Evolutionary conservation across 2,113 vertebrate species (phyloP).

Genomic region (Mus spicilegus): DNA sequence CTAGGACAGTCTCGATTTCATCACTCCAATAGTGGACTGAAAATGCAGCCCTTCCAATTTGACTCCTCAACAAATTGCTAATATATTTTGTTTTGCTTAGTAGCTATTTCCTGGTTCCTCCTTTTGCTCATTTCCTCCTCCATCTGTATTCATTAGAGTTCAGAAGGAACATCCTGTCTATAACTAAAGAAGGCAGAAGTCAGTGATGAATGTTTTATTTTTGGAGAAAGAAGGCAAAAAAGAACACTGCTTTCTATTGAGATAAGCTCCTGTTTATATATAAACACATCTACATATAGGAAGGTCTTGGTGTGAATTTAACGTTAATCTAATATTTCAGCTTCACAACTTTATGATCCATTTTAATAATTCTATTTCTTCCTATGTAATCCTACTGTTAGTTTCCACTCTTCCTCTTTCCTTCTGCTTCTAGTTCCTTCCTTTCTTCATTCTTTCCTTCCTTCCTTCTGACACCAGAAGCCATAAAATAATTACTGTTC

Average conservation of each 20-base stretch:
- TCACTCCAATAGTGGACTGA: slow-evolving; percentile 74
- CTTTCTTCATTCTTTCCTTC: background rate
- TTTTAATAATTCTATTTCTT: slow-evolving; percentile 61
- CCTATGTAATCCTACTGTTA: background rate
- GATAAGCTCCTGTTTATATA: slow-evolving; percentile 49
- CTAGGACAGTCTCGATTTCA: slow-evolving; percentile 78
- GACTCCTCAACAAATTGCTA: slow-evolving; percentile 81
- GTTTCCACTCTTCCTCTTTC: background rate
- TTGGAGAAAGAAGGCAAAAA: slow-evolving; percentile 58
- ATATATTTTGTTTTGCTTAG: slow-evolving; percentile 77
- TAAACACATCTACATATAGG: background rate
- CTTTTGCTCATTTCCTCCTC: slow-evolving; percentile 78
- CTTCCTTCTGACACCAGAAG: background rate
- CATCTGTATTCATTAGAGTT: slow-evolving; percentile 76
- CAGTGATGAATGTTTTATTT: slow-evolving; percentile 64
- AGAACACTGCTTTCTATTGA: slow-evolving; percentile 44
- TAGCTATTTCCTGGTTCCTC: slow-evolving; percentile 76
- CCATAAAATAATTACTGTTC: slow-evolving; percentile 52
- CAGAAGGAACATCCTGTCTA: slow-evolving; percentile 79
- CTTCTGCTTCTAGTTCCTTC: background rate
- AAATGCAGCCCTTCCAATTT: slow-evolving; percentile 73
- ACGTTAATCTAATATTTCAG: background rate
- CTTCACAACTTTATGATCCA: slow-evolving; percentile 38
- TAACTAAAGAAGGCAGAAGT: slow-evolving; percentile 71
- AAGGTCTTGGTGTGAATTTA: slow-evolving; percentile 2